These are phyloP conservation scores for Heliconius charithonia DNA, from an alignment of 2,888 invertebrate species.

Conservation along the genomic window DNA sequence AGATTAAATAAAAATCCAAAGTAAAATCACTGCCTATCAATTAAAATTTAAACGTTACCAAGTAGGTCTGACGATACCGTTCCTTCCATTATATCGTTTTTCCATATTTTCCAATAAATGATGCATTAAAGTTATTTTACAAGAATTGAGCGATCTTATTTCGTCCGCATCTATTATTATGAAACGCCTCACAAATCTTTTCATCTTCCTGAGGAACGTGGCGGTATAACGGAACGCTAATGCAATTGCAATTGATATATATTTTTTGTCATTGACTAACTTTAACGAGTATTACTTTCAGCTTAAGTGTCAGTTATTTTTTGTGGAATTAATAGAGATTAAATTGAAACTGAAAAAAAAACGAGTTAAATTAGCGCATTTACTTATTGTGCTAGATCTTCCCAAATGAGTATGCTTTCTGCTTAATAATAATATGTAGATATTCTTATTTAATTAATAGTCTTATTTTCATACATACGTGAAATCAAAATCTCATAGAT, in stretches of 20 bases:
- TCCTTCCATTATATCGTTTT: background rate
- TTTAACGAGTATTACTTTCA: background rate
- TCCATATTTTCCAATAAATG: slow-evolving; percentile 11
- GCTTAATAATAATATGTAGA: too few species aligned
- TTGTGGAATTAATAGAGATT: too few species aligned
- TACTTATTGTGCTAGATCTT: too few species aligned
- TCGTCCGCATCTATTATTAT: slow-evolving; percentile 21
- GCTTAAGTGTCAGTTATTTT: too few species aligned
- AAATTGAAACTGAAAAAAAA: too few species aligned
- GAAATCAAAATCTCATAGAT: too few species aligned
- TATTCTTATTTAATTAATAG: too few species aligned
- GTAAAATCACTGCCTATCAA: background rate
- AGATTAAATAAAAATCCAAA: background rate
- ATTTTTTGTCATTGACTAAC: background rate
- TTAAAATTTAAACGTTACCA: slow-evolving; percentile 9
- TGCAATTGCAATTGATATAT: slow-evolving; percentile 3
- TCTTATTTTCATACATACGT: too few species aligned
- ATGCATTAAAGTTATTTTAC: slow-evolving; percentile 27
- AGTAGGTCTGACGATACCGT: background rate
- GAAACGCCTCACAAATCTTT: slow-evolving; percentile 30
- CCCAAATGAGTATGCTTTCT: too few species aligned
- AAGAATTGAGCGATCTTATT: slow-evolving; percentile 25
- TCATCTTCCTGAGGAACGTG: slow-evolving; percentile 14
- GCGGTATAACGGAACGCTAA: slow-evolving; percentile 19
- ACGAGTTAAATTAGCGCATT: too few species aligned